Conservation (phyloP, 2,888 invertebrate genomes). For the Salticus scenicus region DNA sequence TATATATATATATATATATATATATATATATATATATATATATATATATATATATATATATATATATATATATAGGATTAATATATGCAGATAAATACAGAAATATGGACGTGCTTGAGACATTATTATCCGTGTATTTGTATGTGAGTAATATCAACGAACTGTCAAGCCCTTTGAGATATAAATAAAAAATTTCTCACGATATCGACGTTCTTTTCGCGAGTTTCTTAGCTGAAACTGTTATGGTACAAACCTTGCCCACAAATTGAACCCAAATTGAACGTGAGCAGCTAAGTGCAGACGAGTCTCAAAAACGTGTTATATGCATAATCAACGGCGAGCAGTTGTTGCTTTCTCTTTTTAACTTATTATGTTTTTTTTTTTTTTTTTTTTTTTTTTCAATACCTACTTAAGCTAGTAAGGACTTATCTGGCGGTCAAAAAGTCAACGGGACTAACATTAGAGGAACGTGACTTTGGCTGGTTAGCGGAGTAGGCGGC, state of each 20-base stretch:
- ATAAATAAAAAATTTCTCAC: constrained; percentile 3
- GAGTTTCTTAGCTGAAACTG: constrained; percentile 25
- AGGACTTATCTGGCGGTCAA: constrained; percentile 58
- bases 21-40: too few species aligned
- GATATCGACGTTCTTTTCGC: constrained; percentile 26
- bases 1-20: too few species aligned
- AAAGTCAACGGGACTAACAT: constrained; percentile 57
- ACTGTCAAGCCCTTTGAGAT: not conserved
- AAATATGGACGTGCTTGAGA: too few species aligned
- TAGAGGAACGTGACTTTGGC: constrained; percentile 49
- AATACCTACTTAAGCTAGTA: constrained; percentile 19
- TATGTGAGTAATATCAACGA: not conserved
- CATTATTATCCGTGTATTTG: not conserved
- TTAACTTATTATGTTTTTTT: constrained; percentile 15
- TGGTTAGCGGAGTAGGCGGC: constrained; percentile 28
- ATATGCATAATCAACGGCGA: constrained; percentile 54
- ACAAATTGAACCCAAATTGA: constrained; percentile 51
- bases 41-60: too few species aligned
- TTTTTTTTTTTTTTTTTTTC: constrained; percentile 34
- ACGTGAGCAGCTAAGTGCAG: constrained; percentile 42
- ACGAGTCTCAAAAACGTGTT: constrained; percentile 54
- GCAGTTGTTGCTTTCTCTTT: constrained; percentile 28
- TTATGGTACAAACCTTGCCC: constrained; percentile 25
- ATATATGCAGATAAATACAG: too few species aligned
- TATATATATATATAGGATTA: too few species aligned